A percentile compares a stretch with the other conserved stretches of the same genome.
phyloP scores from a whole-genome alignment of 1,140 invertebrate genomes.

The Drosophila dunni region DNA sequence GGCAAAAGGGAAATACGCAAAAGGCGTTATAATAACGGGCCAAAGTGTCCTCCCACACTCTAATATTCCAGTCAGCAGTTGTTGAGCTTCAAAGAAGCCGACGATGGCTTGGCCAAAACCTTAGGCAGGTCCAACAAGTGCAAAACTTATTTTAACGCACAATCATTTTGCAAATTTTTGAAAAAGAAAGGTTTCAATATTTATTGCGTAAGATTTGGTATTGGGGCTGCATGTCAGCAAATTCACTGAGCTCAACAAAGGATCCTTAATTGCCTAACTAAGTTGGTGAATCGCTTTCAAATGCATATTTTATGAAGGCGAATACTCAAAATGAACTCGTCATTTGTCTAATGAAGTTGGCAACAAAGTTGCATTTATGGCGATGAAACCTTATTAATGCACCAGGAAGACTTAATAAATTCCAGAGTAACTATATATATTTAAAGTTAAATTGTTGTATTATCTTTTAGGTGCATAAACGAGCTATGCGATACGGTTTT shows the following conservation, averaged over 20 bases:
- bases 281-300: conserved; percentile 46
- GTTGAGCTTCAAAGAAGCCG: conserved; percentile 58
- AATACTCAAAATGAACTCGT: conserved; percentile 21
- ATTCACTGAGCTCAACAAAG: conserved; percentile 28
- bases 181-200: conserved; percentile 14
- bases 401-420: background rate
- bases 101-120: conserved; percentile 11
- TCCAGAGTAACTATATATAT: background rate
- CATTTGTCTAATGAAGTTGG: conserved; percentile 44
- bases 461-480: conserved; percentile 26
- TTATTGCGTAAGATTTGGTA: background rate
- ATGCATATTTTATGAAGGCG: conserved; percentile 48
- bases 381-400: background rate
- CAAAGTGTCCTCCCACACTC: conserved; percentile 28
- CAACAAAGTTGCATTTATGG: conserved; percentile 4
- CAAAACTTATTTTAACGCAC: conserved; percentile 61
- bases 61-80: conserved; percentile 26
- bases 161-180: conserved; percentile 69
- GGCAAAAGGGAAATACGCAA: conserved; percentile 27
- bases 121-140: conserved; percentile 38
- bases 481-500: conserved; percentile 8
- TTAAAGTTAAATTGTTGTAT: background rate
- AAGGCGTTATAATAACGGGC: conserved; percentile 61
- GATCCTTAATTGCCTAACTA: conserved; percentile 20
- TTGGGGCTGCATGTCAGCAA: conserved; percentile 48